A percentile compares a stretch with the other conserved stretches of the same genome.
phyloP scores from a whole-genome alignment of 2,888 invertebrate genomes.

The Tetragonisca angustula region DNA sequence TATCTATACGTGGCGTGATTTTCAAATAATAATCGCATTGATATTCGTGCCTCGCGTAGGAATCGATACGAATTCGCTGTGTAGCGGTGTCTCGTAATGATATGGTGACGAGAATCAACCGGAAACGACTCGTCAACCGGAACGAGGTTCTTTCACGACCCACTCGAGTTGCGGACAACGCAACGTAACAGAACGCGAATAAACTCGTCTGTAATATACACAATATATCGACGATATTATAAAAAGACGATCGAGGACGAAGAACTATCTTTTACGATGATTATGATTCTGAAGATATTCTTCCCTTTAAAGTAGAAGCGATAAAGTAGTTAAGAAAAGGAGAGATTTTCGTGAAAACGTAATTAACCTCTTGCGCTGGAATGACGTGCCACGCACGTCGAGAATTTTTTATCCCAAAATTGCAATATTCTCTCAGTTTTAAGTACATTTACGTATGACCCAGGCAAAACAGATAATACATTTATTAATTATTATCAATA shows the following conservation, averaged over 20 bases:
- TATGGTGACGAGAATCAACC: conserved; percentile 62
- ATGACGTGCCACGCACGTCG: too few relatives aligned
- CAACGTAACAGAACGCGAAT: conserved; percentile 20
- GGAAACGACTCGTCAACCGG: conserved; percentile 76
- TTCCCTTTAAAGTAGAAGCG: not conserved
- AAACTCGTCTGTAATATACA: not conserved
- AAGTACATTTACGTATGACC: too few relatives aligned
- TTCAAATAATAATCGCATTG: conserved; percentile 28
- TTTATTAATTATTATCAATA: too few relatives aligned
- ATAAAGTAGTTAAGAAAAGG: not conserved
- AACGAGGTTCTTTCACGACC: conserved; percentile 74
- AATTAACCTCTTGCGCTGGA: too few relatives aligned
- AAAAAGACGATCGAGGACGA: not conserved
- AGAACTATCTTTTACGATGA: fast-evolving
- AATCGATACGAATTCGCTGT: conserved; percentile 51
- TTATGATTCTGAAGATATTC: not conserved
- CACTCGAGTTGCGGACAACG: conserved; percentile 44
- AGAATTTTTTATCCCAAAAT: too few relatives aligned
- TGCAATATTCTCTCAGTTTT: too few relatives aligned
- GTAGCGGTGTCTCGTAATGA: conserved; percentile 53
- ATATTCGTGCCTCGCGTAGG: conserved; percentile 27
- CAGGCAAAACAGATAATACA: too few relatives aligned
- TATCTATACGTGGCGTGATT: not conserved
- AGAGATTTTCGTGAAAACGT: not conserved
- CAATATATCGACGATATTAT: not conserved